Conservation (phyloP, 2,888 invertebrate genomes). For the Neoaliturus tenellus region DNA sequence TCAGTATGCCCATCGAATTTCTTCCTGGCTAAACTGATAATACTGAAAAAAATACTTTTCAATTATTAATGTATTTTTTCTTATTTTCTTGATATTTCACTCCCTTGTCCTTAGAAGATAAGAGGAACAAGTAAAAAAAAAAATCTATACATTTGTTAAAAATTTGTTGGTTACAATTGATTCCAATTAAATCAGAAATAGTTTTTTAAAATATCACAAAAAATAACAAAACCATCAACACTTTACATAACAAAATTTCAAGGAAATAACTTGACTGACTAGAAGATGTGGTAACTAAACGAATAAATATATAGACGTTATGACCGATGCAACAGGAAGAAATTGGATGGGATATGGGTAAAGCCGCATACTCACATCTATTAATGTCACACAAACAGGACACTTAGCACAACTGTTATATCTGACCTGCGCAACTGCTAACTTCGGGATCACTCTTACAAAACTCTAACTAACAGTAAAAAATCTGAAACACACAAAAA, state of each 20-base stretch:
- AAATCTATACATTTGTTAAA: too few relatives aligned
- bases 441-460: constrained; percentile 24
- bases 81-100: background rate
- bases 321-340: constrained; percentile 8
- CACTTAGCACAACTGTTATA: constrained; percentile 24
- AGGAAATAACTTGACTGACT: constrained; percentile 8
- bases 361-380: background rate
- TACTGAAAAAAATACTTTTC: background rate
- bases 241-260: background rate
- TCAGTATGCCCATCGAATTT: background rate
- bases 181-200: background rate
- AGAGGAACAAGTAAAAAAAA: too few relatives aligned
- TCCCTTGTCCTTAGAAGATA: too few relatives aligned
- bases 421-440: constrained; percentile 19
- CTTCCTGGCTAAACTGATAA: background rate
- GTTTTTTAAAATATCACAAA: background rate
- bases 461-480: constrained; percentile 37
- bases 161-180: too few relatives aligned
- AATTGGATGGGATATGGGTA: constrained; percentile 17
- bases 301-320: background rate
- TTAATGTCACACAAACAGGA: background rate
- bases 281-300: constrained; percentile 38
- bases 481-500: constrained; percentile 39
- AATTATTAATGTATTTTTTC: background rate
- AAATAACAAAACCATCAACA: background rate